Percentiles rank a stretch among this genome's conserved stretches.
Conservation (phyloP, 2,113 vertebrate genomes). For the Micromys minutus region DNA sequence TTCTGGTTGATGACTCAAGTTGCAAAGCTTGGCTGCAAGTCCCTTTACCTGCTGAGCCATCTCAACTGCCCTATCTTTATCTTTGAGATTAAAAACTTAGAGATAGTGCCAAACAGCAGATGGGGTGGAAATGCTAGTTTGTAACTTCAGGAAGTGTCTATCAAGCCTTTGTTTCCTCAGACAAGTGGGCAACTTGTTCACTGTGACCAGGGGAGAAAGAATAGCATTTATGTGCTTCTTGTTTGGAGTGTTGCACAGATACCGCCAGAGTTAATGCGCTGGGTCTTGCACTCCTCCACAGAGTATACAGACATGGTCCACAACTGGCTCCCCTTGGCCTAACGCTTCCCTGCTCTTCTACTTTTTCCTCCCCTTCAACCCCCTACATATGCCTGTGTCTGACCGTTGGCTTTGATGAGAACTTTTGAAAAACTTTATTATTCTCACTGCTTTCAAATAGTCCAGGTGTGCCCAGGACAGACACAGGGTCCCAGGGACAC, state of each 20-base stretch:
- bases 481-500: fast-evolving
- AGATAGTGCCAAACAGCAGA: background rate
- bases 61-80: background rate
- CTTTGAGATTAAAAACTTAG: background rate
- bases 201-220: no score
- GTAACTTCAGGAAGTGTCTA: background rate
- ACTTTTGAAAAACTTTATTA: background rate
- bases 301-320: background rate
- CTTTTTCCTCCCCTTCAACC: background rate
- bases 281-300: background rate
- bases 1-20: background rate
- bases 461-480: background rate
- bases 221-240: fast-evolving
- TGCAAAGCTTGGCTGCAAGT: no score
- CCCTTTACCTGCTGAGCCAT: background rate
- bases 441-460: background rate
- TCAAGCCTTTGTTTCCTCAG: background rate
- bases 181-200: background rate
- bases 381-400: no score
- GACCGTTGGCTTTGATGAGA: background rate
- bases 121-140: background rate
- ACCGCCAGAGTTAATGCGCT: fast-evolving
- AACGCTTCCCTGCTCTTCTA: background rate
- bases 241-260: background rate
- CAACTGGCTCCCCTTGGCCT: background rate